Conservation (phyloP, 2,797 vertebrate species). For the Parambassis ranga region DNA sequence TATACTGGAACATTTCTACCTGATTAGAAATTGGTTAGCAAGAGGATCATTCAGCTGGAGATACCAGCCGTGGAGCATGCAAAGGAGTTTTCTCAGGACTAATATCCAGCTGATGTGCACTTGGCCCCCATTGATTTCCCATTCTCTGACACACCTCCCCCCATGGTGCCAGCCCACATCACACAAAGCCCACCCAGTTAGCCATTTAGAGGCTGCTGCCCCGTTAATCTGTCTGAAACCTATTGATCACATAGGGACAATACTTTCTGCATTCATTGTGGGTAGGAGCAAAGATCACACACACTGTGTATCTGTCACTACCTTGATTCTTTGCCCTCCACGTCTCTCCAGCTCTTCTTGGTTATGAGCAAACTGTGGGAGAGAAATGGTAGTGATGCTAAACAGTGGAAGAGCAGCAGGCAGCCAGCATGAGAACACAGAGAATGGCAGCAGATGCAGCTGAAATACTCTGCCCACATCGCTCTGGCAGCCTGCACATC, state of each 20-base stretch:
- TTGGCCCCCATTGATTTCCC: constrained; percentile 66
- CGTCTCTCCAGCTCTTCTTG: neutral
- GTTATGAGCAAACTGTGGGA: neutral
- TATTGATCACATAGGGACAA: constrained; percentile 14
- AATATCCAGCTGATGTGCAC: constrained; percentile 64
- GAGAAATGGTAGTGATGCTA: constrained; percentile 7
- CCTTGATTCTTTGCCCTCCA: neutral
- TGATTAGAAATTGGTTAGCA: constrained; percentile 25
- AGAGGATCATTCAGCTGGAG: neutral
- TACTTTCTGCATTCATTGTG: neutral
- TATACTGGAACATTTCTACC: neutral
- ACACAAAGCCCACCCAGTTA: constrained; percentile 35
- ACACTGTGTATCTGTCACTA: neutral
- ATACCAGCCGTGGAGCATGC: neutral
- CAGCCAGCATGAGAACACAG: neutral
- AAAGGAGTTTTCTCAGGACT: constrained; percentile 50
- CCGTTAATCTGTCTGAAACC: constrained; percentile 38
- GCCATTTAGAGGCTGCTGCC: neutral
- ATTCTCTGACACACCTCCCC: constrained; percentile 32
- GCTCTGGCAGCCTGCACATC: neutral
- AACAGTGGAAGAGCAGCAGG: constrained; percentile 13
- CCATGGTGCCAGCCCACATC: neutral
- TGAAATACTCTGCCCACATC: constrained; percentile 4
- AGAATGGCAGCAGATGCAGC: constrained; percentile 1
- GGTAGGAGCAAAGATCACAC: neutral